A percentile compares a stretch with the other conserved stretches of the same genome.
These are phyloP conservation scores for Microcaecilia unicolor DNA, from an alignment of 2,797 vertebrate species.

Conservation along the genomic window DNA sequence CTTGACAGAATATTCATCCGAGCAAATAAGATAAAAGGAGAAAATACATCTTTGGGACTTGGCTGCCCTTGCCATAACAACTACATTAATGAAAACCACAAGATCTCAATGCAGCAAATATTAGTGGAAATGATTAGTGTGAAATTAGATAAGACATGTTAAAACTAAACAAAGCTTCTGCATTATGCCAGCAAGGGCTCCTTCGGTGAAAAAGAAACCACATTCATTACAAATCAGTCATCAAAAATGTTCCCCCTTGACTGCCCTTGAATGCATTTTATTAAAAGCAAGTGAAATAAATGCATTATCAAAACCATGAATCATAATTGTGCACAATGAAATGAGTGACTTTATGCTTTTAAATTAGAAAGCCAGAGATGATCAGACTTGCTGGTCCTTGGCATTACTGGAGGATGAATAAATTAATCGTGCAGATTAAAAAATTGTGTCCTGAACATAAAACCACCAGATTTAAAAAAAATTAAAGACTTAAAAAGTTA, in stretches of 20 bases:
- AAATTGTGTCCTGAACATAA: not conserved
- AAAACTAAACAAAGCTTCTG: constrained; percentile 14
- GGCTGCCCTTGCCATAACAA: not conserved
- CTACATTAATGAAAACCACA: constrained; percentile 20
- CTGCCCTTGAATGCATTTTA: constrained; percentile 27
- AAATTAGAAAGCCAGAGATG: constrained; percentile 6
- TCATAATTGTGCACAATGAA: constrained; percentile 29
- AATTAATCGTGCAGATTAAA: constrained; percentile 8
- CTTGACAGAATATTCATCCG: too few species aligned
- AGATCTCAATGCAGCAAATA: not conserved
- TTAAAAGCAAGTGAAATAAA: constrained; percentile 36
- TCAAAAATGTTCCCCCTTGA: constrained; percentile 24
- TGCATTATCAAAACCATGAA: constrained; percentile 28
- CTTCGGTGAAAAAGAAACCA: not conserved
- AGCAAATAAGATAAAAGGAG: too few species aligned
- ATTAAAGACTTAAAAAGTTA: too few species aligned
- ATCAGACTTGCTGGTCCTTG: constrained; percentile 30
- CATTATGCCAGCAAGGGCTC: constrained; percentile 14
- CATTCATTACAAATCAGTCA: constrained; percentile 15
- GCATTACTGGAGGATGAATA: constrained; percentile 16
- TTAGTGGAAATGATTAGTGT: constrained; percentile 10
- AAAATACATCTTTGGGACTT: too few species aligned
- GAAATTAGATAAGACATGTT: constrained; percentile 22
- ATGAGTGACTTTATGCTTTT: constrained; percentile 34
- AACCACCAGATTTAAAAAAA: constrained; percentile 3